Conservation (phyloP, 1,140 invertebrate species). For the Drosophila pandora region DNA sequence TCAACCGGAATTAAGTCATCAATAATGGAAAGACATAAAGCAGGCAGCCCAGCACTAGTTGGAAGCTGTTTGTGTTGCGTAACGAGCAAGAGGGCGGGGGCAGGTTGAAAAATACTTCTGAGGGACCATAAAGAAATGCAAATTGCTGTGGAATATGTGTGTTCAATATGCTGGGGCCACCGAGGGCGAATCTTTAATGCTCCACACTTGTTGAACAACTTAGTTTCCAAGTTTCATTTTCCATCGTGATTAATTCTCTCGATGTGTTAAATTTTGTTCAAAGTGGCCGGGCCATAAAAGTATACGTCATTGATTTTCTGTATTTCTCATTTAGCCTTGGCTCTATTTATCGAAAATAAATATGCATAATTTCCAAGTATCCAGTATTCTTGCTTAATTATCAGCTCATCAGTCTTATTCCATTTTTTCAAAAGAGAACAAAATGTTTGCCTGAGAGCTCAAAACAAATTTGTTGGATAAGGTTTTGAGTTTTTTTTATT, state of each 20-base stretch:
- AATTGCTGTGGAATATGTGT: constrained; percentile 35
- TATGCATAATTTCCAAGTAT: background rate
- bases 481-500: background rate
- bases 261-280: background rate
- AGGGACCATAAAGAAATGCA: constrained; percentile 51
- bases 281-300: background rate
- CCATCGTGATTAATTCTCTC: background rate
- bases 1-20: constrained; percentile 79
- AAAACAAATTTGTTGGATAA: constrained; percentile 2
- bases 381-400: background rate
- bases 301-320: background rate
- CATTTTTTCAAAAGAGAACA: background rate
- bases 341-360: background rate
- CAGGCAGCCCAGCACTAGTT: constrained; percentile 63
- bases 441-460: too few relatives aligned
- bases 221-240: background rate
- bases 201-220: constrained; percentile 27
- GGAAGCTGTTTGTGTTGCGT: constrained; percentile 37
- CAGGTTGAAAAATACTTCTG: constrained; percentile 32
- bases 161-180: constrained; percentile 14
- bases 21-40: constrained; percentile 79
- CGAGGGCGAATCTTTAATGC: background rate
- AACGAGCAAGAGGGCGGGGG: constrained; percentile 12
- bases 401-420: background rate
- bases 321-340: background rate